Percentiles rank a stretch among this genome's conserved stretches.
These are phyloP conservation scores for Xenus cinereus DNA, from an alignment of 2,113 vertebrate species.

Conservation along the genomic window DNA sequence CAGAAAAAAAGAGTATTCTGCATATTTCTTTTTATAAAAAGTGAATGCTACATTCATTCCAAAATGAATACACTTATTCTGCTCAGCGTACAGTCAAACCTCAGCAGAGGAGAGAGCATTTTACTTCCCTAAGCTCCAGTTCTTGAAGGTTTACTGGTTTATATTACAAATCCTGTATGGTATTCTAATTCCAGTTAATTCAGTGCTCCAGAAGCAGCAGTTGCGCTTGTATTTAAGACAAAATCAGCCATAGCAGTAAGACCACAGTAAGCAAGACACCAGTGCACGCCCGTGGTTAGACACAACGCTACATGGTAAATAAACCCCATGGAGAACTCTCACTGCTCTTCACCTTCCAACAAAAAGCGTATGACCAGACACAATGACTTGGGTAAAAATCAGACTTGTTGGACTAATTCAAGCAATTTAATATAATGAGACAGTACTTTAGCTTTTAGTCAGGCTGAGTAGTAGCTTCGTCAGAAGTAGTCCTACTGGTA, in stretches of 20 bases:
- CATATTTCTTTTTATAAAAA: background rate
- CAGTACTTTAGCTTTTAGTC: background rate
- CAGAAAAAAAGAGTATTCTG: background rate
- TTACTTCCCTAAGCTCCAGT: background rate
- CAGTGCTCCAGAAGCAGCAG: conserved; percentile 14
- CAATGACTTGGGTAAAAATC: background rate
- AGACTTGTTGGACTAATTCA: background rate
- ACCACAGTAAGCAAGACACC: background rate
- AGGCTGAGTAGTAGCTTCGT: background rate
- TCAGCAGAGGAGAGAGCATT: background rate
- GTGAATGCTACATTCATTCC: background rate
- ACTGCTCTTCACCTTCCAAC: background rate
- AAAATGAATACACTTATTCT: background rate
- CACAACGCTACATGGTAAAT: background rate
- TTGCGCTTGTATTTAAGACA: background rate
- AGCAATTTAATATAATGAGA: background rate
- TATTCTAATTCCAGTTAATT: conserved; percentile 70
- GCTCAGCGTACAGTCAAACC: background rate
- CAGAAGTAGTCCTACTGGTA: background rate
- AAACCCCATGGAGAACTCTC: background rate
- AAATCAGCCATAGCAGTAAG: background rate
- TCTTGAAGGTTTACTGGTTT: background rate
- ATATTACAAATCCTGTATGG: background rate
- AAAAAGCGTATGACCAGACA: background rate
- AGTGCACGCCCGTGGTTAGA: background rate